A percentile compares a stretch with the other conserved stretches of the same genome.
These are phyloP conservation scores for Chalcosyrphus nemorum DNA, from an alignment of 2,888 invertebrate genomes.

Conservation along the genomic window DNA sequence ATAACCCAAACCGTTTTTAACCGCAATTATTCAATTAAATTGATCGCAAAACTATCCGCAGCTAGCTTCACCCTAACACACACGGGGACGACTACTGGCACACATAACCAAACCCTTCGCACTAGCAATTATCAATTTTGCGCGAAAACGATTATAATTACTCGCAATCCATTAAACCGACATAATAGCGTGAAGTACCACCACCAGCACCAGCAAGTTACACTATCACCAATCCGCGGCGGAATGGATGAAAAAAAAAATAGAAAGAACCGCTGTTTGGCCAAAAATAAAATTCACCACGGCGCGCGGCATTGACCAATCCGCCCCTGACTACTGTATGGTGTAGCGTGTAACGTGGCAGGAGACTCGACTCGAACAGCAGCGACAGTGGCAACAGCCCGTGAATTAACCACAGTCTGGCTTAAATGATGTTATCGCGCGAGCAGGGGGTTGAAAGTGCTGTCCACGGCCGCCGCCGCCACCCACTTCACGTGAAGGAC, in stretches of 20 bases:
- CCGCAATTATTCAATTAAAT: slow-evolving; percentile 73
- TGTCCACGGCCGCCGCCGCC: slow-evolving; percentile 8
- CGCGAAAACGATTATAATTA: slow-evolving; percentile 70
- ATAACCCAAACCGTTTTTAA: neutral
- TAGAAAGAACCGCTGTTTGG: slow-evolving; percentile 29
- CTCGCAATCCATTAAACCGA: slow-evolving; percentile 71
- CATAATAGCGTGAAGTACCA: slow-evolving; percentile 47
- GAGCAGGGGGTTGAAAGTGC: neutral
- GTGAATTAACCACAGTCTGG: slow-evolving; percentile 65
- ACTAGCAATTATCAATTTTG: slow-evolving; percentile 67
- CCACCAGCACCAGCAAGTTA: neutral
- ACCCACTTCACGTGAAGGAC: neutral
- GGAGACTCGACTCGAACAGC: neutral
- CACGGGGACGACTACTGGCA: neutral
- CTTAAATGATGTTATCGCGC: slow-evolving; percentile 63
- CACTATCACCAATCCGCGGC: neutral
- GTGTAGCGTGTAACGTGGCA: slow-evolving; percentile 15
- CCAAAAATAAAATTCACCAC: slow-evolving; percentile 48
- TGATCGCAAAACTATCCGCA: slow-evolving; percentile 5
- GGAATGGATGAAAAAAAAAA: slow-evolving; percentile 15
- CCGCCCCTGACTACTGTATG: neutral
- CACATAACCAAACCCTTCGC: slow-evolving; percentile 16
- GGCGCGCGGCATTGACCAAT: neutral
- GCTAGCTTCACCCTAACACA: neutral
- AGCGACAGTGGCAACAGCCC: slow-evolving; percentile 39